phyloP scores from a whole-genome alignment of 1,140 invertebrate species.

The Eupeodes corollae region DNA sequence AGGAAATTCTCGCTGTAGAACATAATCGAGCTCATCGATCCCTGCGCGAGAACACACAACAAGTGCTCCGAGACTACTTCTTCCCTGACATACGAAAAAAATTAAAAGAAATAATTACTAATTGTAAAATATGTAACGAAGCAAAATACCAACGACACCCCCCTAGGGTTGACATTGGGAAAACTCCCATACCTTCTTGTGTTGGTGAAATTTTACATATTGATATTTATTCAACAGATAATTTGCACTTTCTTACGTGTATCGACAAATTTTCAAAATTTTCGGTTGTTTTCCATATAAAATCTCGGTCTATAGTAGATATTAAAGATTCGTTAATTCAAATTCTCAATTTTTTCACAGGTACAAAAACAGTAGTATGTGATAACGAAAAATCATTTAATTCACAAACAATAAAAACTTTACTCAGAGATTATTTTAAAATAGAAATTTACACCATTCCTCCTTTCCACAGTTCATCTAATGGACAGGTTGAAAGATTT shows the following conservation, averaged over 20 bases:
- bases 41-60: too few relatives aligned
- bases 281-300: constrained; percentile 9
- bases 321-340: constrained; percentile 5
- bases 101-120: background rate
- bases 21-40: too few relatives aligned
- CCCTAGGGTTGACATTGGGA: constrained; percentile 6
- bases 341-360: constrained; percentile 9
- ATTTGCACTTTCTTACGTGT: too few relatives aligned
- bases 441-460: constrained; percentile 1
- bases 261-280: constrained; percentile 9
- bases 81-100: background rate
- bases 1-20: too few relatives aligned
- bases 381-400: too few relatives aligned
- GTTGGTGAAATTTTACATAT: too few relatives aligned
- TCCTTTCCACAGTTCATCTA: too few relatives aligned
- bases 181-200: constrained; percentile 8
- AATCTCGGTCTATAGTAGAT: constrained; percentile 8
- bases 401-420: too few relatives aligned
- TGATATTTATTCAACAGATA: too few relatives aligned
- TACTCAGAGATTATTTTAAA: constrained; percentile 1
- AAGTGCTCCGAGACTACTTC: too few relatives aligned
- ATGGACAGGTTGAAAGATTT: constrained; percentile 12
- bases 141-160: constrained; percentile 12
- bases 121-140: background rate
- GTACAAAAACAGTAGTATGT: too few relatives aligned